phyloP scores from a whole-genome alignment of 64 coral and sea anemone species.

The Montipora foliosa region DNA sequence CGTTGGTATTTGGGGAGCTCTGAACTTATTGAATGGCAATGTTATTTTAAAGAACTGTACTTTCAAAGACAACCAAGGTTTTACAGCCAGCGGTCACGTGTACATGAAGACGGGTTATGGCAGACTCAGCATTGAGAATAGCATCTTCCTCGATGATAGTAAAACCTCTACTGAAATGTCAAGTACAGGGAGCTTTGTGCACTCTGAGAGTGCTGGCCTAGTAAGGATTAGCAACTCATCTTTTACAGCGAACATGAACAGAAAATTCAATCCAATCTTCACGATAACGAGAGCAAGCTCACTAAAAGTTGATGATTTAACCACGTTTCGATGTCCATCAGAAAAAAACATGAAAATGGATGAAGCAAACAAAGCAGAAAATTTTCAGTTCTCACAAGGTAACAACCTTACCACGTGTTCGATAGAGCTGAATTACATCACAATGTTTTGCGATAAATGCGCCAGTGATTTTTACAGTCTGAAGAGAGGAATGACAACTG shows the following conservation, averaged over 20 bases:
- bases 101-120: constrained; percentile 31
- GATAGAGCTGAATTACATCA: constrained; percentile 23
- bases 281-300: background rate
- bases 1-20: background rate
- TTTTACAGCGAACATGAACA: constrained; percentile 20
- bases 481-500: constrained; percentile 19
- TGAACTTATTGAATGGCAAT: constrained; percentile 32
- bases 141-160: constrained; percentile 2
- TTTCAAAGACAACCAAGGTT: constrained; percentile 47
- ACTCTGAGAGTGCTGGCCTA: constrained; percentile 16
- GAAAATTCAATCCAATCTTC: constrained; percentile 12
- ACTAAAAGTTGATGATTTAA: background rate
- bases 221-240: constrained; percentile 10
- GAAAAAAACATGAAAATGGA: background rate
- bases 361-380: background rate
- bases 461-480: constrained; percentile 49
- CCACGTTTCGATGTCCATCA: background rate
- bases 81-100: background rate
- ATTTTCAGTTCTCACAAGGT: background rate
- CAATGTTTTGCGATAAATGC: constrained; percentile 52
- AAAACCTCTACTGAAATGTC: too few species aligned
- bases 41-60: constrained; percentile 22
- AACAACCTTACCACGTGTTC: background rate
- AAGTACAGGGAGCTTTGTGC: background rate
- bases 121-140: constrained; percentile 5